phyloP scores from a whole-genome alignment of 2,888 invertebrate genomes.

The Yponomeuta evonymella region DNA sequence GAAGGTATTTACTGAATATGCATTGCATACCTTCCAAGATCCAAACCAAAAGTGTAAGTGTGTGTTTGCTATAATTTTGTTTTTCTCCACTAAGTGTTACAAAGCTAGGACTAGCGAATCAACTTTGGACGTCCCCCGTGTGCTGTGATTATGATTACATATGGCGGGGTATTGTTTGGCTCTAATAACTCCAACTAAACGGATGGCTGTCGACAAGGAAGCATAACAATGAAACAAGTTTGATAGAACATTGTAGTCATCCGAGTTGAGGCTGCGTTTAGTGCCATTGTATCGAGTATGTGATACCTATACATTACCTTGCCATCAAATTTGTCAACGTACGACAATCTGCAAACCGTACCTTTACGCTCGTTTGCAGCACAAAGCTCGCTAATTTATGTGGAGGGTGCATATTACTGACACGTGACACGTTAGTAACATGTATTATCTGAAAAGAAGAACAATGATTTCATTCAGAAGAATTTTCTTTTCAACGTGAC shows the following conservation, averaged over 20 bases:
- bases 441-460: too few species aligned
- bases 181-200: neutral
- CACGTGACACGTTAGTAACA: too few species aligned
- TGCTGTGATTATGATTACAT: neutral
- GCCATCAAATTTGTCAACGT: neutral
- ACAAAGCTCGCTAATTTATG: neutral
- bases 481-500: too few species aligned
- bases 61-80: neutral
- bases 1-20: too few species aligned
- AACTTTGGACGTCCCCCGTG: neutral
- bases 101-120: neutral
- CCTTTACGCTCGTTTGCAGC: neutral
- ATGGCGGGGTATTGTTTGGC: neutral
- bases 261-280: neutral
- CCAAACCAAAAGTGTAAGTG: too few species aligned
- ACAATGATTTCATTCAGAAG: too few species aligned
- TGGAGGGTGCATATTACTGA: too few species aligned
- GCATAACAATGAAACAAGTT: neutral
- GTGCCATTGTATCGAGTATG: neutral
- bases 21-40: too few species aligned
- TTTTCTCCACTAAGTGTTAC: neutral
- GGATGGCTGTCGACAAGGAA: neutral
- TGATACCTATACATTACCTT: neutral
- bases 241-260: constrained; percentile 1
- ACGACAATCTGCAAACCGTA: neutral